Base-by-base conservation (phyloP, 2,113 vertebrate species). In the Uropsilus gracilis region DNA sequence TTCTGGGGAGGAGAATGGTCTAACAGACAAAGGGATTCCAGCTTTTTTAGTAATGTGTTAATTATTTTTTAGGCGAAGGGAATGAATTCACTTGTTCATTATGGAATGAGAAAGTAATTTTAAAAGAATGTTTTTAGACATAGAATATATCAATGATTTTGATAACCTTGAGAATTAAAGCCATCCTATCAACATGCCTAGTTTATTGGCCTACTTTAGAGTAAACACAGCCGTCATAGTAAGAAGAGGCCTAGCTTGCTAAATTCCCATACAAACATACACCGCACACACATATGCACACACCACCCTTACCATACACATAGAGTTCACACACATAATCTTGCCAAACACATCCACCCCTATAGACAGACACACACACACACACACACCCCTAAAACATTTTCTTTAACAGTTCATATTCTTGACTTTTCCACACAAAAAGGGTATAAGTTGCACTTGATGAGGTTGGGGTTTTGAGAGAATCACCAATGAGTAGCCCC, bases 61-160 rank as follows among this genome's bases (percentile, higher is more conserved):
- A 53, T 76, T 80, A 77, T 30, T 68, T 94, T 91, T 95, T 91
- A 85, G 86, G 66, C 34, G 77, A 91, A 68, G 5, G 73, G 55
- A 91, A 82, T 50, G 48, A 57, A 81, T 48, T 91, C 34, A 82
- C 13, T 55, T 83, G 50, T 71, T 68, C 80, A 91, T 91, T 59
- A 87, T 68, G 10, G 53, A 72, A 87, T 76, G 2, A 93, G 82
- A 92, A 86, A 37, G n/a, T 57, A 44, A 42, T 39, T 68, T 44
- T 57, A 30, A 48, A 4, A 14, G 22, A 68, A 90, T 72, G 32
- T 77, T 73, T 91, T 89, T 92, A 73, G 34, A 83, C 32, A 91
- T 13, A 37, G 64, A 86, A 48, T 18, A 30, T 12, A 75, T 77
- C 63, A 80, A n/a, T 37, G 44, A 20, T n/a, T 92, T 89, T 64